Evolutionary conservation across 2,888 invertebrate genomes (phyloP).

Genomic region (Drosophila helvetica): DNA sequence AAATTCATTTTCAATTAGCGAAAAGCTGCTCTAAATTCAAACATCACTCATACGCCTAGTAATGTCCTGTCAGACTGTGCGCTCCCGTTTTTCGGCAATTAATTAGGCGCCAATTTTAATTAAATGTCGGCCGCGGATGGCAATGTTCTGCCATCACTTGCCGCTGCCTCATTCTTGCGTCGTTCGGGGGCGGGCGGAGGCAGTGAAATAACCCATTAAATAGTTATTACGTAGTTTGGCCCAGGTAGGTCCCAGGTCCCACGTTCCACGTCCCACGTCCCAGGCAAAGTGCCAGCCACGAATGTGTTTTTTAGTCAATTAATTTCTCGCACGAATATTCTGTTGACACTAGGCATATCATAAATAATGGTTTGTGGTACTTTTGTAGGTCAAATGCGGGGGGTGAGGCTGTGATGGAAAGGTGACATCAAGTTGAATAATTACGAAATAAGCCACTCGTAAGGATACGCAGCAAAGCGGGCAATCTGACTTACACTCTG

Average conservation of each 20-base stretch:
- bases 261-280: no score
- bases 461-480: not conserved
- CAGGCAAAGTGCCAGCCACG: slow-evolving; percentile 51
- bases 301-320: slow-evolving; percentile 61
- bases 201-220: slow-evolving; percentile 69
- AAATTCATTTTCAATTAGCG: slow-evolving; percentile 56
- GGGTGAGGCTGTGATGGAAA: not conserved
- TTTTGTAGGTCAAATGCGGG: slow-evolving; percentile 20
- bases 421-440: not conserved
- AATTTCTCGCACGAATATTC: slow-evolving; percentile 46
- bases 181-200: slow-evolving; percentile 15
- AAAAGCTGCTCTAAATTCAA: slow-evolving; percentile 4
- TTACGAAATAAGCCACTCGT: no score
- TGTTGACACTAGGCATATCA: slow-evolving; percentile 24
- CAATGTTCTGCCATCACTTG: slow-evolving; percentile 35
- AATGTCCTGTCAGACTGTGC: slow-evolving; percentile 54
- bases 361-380: slow-evolving; percentile 30
- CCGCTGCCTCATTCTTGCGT: slow-evolving; percentile 1
- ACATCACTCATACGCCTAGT: slow-evolving; percentile 68
- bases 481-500: not conserved
- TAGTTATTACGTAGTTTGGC: slow-evolving; percentile 64
- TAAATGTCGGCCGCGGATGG: slow-evolving; percentile 58
- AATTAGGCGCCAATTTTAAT: slow-evolving; percentile 74
- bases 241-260: slow-evolving; percentile 40
- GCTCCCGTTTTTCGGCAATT: slow-evolving; percentile 61